These are phyloP conservation scores for Aquatica leii DNA, from an alignment of 2,888 invertebrate species.

Conservation along the genomic window DNA sequence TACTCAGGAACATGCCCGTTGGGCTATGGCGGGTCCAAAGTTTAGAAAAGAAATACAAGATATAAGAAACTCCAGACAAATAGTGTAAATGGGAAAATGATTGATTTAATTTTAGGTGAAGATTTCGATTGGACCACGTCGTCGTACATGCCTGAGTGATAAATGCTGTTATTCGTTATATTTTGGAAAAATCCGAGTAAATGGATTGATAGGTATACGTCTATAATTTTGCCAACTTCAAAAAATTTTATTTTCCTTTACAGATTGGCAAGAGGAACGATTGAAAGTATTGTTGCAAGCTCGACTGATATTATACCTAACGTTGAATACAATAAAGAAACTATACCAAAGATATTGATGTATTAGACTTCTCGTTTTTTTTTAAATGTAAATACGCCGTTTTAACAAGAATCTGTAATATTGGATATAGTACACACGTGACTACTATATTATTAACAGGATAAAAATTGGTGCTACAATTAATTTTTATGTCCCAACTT, in stretches of 20 bases:
- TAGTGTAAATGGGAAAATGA: neutral
- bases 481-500: constrained; percentile 12
- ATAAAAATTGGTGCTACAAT: constrained; percentile 25
- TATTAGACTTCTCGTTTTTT: constrained; percentile 22
- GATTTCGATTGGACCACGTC: constrained; percentile 34
- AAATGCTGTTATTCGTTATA: neutral
- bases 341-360: constrained; percentile 38
- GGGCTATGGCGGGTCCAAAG: too few species aligned
- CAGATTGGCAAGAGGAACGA: neutral
- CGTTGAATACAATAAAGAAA: constrained; percentile 15
- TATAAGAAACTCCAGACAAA: too few species aligned
- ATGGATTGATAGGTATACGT: too few species aligned
- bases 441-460: constrained; percentile 1
- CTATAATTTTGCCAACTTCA: too few species aligned
- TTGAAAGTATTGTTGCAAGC: constrained; percentile 12
- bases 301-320: constrained; percentile 12
- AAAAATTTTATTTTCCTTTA: too few species aligned
- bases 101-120: constrained; percentile 28
- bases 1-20: too few species aligned
- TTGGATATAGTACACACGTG: constrained; percentile 17
- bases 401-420: constrained; percentile 19
- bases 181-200: neutral
- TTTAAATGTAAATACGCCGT: constrained; percentile 28
- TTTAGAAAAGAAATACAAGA: too few species aligned
- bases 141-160: constrained; percentile 30